A percentile compares a stretch with the other conserved stretches of the same genome.
Conservation (phyloP, 2,888 invertebrate species). For the Pelosia muscerda region DNA sequence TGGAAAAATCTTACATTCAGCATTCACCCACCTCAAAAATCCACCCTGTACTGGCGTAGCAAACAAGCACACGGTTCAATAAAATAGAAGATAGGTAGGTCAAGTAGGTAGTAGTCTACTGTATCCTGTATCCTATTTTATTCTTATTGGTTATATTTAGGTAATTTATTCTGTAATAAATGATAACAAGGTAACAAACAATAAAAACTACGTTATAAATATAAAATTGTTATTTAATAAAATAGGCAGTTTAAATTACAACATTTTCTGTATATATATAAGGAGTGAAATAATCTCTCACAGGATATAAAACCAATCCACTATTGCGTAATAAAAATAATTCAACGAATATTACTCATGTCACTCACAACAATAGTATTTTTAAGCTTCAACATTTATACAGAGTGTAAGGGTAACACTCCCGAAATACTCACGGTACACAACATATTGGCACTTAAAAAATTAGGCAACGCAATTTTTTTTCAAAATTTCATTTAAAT, state of each 20-base stretch:
- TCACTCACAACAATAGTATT: conserved; percentile 47
- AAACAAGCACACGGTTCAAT: background rate
- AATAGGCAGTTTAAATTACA: conserved; percentile 61
- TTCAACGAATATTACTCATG: conserved; percentile 34
- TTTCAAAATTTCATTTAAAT: too few species aligned
- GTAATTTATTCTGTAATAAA: too few species aligned
- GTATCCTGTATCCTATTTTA: background rate
- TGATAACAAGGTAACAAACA: background rate
- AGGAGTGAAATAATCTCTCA: conserved; percentile 38
- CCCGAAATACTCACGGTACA: too few species aligned
- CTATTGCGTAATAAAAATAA: conserved; percentile 40
- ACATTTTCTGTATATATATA: conserved; percentile 64
- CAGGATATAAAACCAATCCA: conserved; percentile 39
- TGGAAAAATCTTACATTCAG: too few species aligned
- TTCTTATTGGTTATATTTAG: background rate
- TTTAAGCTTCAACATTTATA: conserved; percentile 39
- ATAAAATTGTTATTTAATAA: conserved; percentile 63
- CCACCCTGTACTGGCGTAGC: background rate
- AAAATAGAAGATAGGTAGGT: background rate
- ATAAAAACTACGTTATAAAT: conserved; percentile 11
- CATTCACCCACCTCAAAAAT: too few species aligned
- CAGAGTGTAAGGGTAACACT: too few species aligned
- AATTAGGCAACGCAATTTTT: too few species aligned
- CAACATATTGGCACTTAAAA: too few species aligned
- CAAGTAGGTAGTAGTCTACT: too few species aligned